Conservation (phyloP, 2,113 vertebrate genomes). For the Zosterops hypoxanthus region DNA sequence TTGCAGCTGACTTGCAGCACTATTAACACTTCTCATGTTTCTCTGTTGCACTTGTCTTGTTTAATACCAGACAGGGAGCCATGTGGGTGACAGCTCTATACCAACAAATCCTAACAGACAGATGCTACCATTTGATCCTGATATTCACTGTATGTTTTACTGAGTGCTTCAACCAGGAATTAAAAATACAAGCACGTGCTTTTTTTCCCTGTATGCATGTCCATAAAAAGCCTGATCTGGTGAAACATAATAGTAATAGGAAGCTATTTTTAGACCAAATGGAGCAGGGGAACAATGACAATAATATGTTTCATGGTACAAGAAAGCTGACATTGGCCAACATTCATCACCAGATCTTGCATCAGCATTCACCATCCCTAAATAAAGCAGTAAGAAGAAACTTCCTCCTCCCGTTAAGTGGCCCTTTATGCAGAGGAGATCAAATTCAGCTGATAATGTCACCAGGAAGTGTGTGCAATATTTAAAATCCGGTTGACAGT, state of each 20-base stretch:
- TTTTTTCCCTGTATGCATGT: neutral
- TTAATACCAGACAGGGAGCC: slow-evolving; percentile 4
- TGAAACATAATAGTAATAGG: neutral
- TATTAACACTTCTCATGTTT: slow-evolving; percentile 15
- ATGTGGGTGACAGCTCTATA: slow-evolving; percentile 16
- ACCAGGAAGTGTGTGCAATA: neutral
- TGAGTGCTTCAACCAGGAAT: neutral
- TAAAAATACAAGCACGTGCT: neutral
- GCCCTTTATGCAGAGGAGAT: neutral
- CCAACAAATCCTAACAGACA: slow-evolving; percentile 39
- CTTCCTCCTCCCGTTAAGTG: neutral
- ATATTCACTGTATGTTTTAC: slow-evolving; percentile 15
- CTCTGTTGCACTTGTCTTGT: slow-evolving; percentile 22
- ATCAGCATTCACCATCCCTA: neutral
- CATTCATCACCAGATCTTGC: neutral
- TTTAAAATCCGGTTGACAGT: neutral
- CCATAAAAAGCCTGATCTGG: neutral
- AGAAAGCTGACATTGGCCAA: neutral
- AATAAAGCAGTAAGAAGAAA: neutral
- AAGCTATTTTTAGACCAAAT: neutral
- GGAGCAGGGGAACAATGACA: neutral
- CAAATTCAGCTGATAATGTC: neutral
- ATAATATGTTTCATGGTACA: neutral
- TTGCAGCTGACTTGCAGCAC: neutral
- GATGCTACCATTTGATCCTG: slow-evolving; percentile 25